A percentile compares a stretch with the other conserved stretches of the same genome.
phyloP scores from a whole-genome alignment of 2,797 vertebrate genomes.

The Psittacula echo region DNA sequence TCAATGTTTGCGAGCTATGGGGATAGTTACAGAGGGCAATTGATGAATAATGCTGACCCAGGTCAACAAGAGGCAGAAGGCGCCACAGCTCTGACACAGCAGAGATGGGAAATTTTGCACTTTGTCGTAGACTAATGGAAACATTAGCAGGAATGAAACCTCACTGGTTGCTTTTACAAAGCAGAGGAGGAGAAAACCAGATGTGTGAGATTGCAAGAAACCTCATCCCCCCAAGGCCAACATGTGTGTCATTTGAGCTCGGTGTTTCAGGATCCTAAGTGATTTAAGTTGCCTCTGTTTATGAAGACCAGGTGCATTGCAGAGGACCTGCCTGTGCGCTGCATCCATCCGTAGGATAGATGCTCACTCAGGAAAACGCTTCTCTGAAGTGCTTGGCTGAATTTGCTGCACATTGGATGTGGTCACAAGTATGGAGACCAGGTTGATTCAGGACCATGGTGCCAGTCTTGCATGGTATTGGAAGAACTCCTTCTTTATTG shows the following conservation, averaged over 20 bases:
- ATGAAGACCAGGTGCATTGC: not conserved
- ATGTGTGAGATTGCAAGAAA: not conserved
- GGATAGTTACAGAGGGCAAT: not conserved
- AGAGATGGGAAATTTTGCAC: not conserved
- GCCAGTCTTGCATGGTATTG: accelerated
- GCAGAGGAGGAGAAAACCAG: not conserved
- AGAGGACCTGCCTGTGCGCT: not conserved
- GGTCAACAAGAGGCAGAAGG: not conserved
- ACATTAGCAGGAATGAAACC: not conserved
- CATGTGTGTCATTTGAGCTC: accelerated
- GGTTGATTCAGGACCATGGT: accelerated
- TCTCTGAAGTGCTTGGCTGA: not conserved
- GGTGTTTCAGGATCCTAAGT: accelerated
- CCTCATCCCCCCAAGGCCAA: not conserved
- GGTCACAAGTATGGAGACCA: not conserved
- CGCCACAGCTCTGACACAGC: not conserved
- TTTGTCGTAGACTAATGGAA: not conserved
- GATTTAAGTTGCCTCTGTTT: too few species aligned
- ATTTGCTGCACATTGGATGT: accelerated
- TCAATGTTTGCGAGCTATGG: not conserved
- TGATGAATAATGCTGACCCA: not conserved
- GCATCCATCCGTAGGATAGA: accelerated
- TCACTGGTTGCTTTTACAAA: not conserved
- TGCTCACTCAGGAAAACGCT: accelerated
- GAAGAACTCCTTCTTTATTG: accelerated